Evolutionary conservation across 2,888 invertebrate genomes (phyloP), one percentile per base, ranked within the genome.

Genomic region (Hirtodrosophila trivittata): DNA sequence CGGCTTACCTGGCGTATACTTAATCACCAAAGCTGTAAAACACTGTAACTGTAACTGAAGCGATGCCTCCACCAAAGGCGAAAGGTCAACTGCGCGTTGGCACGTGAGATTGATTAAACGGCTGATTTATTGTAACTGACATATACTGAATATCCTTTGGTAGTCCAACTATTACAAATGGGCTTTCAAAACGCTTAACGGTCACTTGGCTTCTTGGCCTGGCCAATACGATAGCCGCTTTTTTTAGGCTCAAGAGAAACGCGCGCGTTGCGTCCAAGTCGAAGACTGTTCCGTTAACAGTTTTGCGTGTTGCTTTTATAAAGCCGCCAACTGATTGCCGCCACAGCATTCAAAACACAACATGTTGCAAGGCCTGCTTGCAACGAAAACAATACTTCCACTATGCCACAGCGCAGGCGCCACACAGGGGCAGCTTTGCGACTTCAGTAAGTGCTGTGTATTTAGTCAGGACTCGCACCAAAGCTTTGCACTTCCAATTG

Each of bases 91-190:
- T 52, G 65, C 68, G 51, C 68, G 32, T 30, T 70, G 59, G 75
- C 77, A 80, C 74, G 77, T 74, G 75, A 80, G 83, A 80, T 78
- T 80, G 84, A 84, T 80, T 77, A 81, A 70, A 52, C 57, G 67
- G 41, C 60, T 83, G 75, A 80, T 77, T 80, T 83, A 80, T 76
- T 58, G 47, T 45, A 16, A 5, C 25, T n/a, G 45, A 25, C 45
- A 41, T 13, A 33, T 7, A 55, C 26, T 14, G 9, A 38, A 26
- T 21, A 7, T 28, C 28, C 28, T 28, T 18, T 12, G 13, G 10
- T 32, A 38, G 43, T 51, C 45, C 43, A 57, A 33, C 32, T 55
- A 39, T 43, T 55, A 38, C 28, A 49, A 64, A 55, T 56, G 41
- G 45, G 28, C 32, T 47, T 55, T 41, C 49, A 62, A 62, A 64